These are phyloP conservation scores for Tetranychus piercei DNA, from an alignment of 2,888 invertebrate genomes.

Conservation along the genomic window DNA sequence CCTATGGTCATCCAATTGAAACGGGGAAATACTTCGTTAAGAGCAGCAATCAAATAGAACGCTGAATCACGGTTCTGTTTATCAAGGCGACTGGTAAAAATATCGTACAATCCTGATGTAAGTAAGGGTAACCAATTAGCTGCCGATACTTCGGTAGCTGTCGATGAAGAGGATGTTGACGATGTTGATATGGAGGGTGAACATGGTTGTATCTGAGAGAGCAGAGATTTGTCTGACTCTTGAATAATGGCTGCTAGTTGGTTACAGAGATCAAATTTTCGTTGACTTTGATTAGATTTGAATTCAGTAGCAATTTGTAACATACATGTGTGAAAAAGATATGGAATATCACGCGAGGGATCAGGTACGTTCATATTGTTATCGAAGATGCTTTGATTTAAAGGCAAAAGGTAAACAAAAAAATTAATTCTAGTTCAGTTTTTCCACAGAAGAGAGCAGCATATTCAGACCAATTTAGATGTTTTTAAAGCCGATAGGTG, in stretches of 20 bases:
- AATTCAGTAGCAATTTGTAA: not conserved
- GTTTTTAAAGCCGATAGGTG: too few species aligned
- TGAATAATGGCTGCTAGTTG: not conserved
- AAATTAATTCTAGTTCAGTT: too few species aligned
- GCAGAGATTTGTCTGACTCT: not conserved
- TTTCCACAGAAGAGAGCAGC: too few species aligned
- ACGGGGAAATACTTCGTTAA: not conserved
- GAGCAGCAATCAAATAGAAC: not conserved
- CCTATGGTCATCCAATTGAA: not conserved
- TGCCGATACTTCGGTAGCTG: not conserved
- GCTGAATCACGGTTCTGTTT: not conserved
- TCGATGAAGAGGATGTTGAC: not conserved
- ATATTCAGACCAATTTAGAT: too few species aligned
- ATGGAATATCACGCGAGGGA: too few species aligned
- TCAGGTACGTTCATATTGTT: too few species aligned
- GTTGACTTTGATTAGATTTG: not conserved
- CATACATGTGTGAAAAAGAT: not conserved
- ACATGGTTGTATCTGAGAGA: not conserved
- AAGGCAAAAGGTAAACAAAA: too few species aligned
- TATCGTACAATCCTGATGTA: not conserved
- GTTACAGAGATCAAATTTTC: not conserved
- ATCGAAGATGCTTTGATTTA: too few species aligned
- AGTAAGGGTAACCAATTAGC: not conserved
- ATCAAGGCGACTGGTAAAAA: not conserved
- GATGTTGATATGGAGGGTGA: not conserved